Evolutionary conservation across 2,888 invertebrate species (phyloP), one percentile per base, ranked within the genome.

Genomic region (Gymnocheta viridis): DNA sequence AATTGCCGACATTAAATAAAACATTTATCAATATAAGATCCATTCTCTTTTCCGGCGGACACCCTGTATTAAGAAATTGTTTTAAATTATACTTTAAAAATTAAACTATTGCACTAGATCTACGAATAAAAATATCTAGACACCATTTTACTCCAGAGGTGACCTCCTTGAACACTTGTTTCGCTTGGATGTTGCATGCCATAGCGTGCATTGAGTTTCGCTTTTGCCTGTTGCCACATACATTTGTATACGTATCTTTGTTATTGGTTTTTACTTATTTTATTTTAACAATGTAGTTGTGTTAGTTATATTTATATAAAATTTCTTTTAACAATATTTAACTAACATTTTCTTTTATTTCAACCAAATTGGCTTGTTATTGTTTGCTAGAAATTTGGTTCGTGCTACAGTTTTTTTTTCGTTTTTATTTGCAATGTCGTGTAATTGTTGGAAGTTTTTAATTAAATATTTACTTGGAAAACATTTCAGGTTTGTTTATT

Each of bases 401-500:
- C 12, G 49, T 56, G 66, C 24, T 44, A 22, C n/a, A 29, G 38
- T 24, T 29, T 17, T 47, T 22, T 27, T 27, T 14, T 58, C n/a
- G n/a, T n/a, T n/a, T n/a, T n/a, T n/a, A n/a, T 22, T 72, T 47
- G 38, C 38, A 27, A 27, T 64, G n/a, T 41, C 10, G 27, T 47
- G n/a, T 38, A 54, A 27, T 51, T 51, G 22, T 51, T 27, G 5
- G 12, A 54, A 81, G 70, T 24, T 81, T 81, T 69, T 76, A 74
- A 81, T 81, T 76, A 81, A 82, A 64, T 69, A 76, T 64, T 56
- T 58, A 69, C 47, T 64, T 70, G 29, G 4, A 56, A 35, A 49
- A 47, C n/a, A 78, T n/a, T 54, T 62, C 2, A 19, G 54, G 32
- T 35, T 44, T 54, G 12, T 47, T 66, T 29, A 10, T 54, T 38